Evolutionary conservation across 2,797 vertebrate genomes (phyloP), one percentile per base, ranked within the genome.

Genomic region (Apogon talboti): DNA sequence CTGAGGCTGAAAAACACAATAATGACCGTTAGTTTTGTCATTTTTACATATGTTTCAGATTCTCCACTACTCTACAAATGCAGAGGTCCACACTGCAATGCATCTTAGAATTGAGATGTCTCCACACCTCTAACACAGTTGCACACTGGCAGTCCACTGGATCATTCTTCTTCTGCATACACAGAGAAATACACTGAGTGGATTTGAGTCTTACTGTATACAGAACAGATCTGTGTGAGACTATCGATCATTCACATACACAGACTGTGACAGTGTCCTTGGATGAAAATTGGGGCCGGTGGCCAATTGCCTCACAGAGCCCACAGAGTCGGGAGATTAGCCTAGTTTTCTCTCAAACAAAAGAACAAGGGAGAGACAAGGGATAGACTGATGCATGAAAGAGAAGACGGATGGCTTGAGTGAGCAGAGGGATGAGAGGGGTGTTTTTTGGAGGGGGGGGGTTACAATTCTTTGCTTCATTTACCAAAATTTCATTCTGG

Each of bases 321-420:
- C 61, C 59, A 71, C 50, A 77, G 59, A 77, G 60, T 75, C 52
- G 10, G 49, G 65, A 77, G 85, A 77, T 83, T 81, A 75, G 50
- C 73, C 76, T 44, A 78, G 49, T 82, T 85, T 78, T 71, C 71
- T 54, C 46, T 15, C 4, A 75, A 66, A 75, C 57, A 79, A 68
- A 43, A 64, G 51, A 74, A 51, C 1, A 6, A 54, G 30, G 43
- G 15, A 58, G 50, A 55, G 40, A 54, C n/a, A 13, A 54, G 37
- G 1, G 11, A 10, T 42, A 40, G 19, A 54, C 6, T 48, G 18
- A 65, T 41, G 59, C 59, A 52, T 66, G 47, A 55, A 63, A 66
- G 45, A 24, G 28, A 51, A 71, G 57, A 65, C 45, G 48, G 35
- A 56, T 71, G 61, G 15, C 28, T 63, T 42, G 35, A 50, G 71